Percentiles rank a stretch among this genome's conserved stretches.
Evolutionary conservation across 1,140 invertebrate species (phyloP).

Genomic region (Bemisia tabaci): DNA sequence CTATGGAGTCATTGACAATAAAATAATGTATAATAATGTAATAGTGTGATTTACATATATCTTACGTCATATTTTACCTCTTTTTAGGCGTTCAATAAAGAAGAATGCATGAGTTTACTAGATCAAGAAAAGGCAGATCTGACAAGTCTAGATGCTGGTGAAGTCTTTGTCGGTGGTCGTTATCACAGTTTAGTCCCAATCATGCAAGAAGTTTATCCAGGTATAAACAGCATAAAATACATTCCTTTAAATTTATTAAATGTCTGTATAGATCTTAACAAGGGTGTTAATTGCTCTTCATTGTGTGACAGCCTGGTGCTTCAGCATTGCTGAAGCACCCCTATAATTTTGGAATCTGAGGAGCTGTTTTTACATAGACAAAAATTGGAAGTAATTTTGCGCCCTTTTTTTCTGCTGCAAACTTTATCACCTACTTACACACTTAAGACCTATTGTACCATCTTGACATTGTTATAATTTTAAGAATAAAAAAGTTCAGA

Average conservation of each 20-base stretch:
- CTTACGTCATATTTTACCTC: conserved; percentile 6
- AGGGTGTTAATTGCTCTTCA: too few relatives aligned
- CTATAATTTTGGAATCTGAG: too few relatives aligned
- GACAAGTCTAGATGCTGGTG: conserved; percentile 78
- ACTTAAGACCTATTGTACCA: too few relatives aligned
- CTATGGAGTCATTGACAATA: conserved; percentile 10
- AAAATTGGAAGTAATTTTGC: too few relatives aligned
- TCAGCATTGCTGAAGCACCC: too few relatives aligned
- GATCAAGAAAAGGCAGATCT: conserved; percentile 68
- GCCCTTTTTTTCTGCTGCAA: too few relatives aligned
- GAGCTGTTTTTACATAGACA: too few relatives aligned
- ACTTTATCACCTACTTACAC: too few relatives aligned
- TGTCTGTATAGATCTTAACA: too few relatives aligned
- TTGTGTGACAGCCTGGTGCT: too few relatives aligned
- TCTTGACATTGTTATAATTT: too few relatives aligned
- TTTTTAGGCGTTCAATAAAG: conserved; percentile 50
- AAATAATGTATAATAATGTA: conserved; percentile 10
- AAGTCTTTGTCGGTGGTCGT: conserved; percentile 80
- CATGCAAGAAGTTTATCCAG: conserved; percentile 51
- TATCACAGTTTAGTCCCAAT: conserved; percentile 88
- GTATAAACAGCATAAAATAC: conserved; percentile 16
- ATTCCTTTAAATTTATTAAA: not conserved
- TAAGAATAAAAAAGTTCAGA: too few relatives aligned
- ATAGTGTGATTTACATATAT: not conserved
- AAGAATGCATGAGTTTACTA: conserved; percentile 66